Evolutionary conservation across 2,888 invertebrate genomes (phyloP).

Genomic region (Melangyna quadrimaculata): DNA sequence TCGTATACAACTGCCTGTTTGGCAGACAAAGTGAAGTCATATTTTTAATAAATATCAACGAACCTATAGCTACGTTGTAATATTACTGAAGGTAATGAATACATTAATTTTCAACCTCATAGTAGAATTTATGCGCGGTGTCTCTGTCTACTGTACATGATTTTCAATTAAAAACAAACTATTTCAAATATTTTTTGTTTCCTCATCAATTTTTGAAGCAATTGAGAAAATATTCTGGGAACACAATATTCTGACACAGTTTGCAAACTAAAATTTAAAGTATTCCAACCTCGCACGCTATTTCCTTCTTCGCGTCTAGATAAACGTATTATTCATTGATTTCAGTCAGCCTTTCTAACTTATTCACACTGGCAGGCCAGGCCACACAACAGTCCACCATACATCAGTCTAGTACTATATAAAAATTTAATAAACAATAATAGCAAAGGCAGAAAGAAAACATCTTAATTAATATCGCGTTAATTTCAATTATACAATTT

Average conservation of each 20-base stretch:
- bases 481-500: constrained; percentile 69
- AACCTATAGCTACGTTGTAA: background rate
- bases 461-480: constrained; percentile 71
- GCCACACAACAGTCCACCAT: background rate
- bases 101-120: constrained; percentile 6
- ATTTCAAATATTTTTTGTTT: constrained; percentile 43
- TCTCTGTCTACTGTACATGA: too few species aligned
- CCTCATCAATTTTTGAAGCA: constrained; percentile 37
- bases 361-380: background rate
- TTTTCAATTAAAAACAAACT: constrained; percentile 41
- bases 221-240: constrained; percentile 37
- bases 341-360: background rate
- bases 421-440: background rate
- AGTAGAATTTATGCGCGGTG: background rate
- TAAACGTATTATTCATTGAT: background rate
- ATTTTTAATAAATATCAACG: background rate
- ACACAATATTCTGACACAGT: too few species aligned
- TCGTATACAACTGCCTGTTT: background rate
- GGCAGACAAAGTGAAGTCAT: constrained; percentile 2
- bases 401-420: background rate
- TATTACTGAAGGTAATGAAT: background rate
- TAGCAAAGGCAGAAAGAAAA: constrained; percentile 5
- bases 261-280: background rate
- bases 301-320: constrained; percentile 10
- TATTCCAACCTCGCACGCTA: constrained; percentile 10